These are phyloP conservation scores for Drosophila algonquin DNA, from an alignment of 2,888 invertebrate species.

Conservation along the genomic window DNA sequence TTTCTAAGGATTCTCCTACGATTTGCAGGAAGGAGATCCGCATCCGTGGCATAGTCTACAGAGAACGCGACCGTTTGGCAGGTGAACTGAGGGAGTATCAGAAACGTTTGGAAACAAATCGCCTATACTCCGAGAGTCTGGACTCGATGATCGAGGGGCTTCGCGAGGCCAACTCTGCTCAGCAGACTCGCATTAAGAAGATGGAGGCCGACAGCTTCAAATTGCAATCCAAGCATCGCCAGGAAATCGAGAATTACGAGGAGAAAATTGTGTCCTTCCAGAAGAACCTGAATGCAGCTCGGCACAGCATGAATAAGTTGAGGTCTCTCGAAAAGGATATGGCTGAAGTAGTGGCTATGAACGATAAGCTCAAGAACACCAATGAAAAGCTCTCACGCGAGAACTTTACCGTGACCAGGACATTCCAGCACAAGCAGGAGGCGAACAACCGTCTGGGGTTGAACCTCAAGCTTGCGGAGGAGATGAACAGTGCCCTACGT, in stretches of 20 bases:
- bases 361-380: not conserved
- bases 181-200: constrained; percentile 46
- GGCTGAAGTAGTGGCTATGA: accelerated
- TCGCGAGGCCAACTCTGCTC: constrained; percentile 37
- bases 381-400: constrained; percentile 26
- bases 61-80: constrained; percentile 82
- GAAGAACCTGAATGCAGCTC: constrained; percentile 48
- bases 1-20: not conserved
- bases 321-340: not conserved
- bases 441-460: not conserved
- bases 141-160: constrained; percentile 51
- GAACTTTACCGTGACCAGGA: constrained; percentile 20
- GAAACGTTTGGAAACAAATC: constrained; percentile 77
- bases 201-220: constrained; percentile 53
- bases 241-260: constrained; percentile 22
- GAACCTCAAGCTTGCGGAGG: not conserved
- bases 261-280: constrained; percentile 46
- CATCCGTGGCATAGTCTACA: constrained; percentile 49
- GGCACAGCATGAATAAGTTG: constrained; percentile 6
- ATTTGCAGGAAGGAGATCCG: constrained; percentile 23
- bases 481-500: not conserved
- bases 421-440: not conserved
- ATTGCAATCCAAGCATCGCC: constrained; percentile 38
- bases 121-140: constrained; percentile 74
- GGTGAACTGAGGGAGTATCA: constrained; percentile 77